These are phyloP conservation scores for Aegotheles bennettii DNA, from an alignment of 2,113 vertebrate species.

Conservation along the genomic window DNA sequence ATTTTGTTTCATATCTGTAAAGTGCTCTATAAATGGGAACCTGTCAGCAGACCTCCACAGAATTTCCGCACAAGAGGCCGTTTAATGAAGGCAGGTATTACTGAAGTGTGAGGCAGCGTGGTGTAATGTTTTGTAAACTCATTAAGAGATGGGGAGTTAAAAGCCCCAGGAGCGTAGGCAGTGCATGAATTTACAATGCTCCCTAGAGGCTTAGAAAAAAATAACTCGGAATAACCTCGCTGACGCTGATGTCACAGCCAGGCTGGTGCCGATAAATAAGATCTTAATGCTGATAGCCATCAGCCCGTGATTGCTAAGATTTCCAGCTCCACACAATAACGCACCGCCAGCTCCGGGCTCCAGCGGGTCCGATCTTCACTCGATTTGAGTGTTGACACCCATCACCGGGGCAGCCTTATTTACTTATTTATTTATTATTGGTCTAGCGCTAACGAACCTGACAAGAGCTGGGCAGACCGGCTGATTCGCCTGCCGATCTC, in stretches of 20 bases:
- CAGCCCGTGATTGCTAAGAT: not conserved
- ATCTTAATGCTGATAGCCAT: not conserved
- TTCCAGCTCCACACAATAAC: not conserved
- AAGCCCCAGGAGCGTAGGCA: not conserved
- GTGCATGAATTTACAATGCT: not conserved
- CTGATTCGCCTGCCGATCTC: not conserved
- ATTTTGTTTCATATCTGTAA: not conserved
- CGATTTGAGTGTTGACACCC: not conserved
- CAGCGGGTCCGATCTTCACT: accelerated
- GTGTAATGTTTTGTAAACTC: not conserved
- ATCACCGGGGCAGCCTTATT: not conserved
- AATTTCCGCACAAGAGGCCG: not conserved
- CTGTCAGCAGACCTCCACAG: not conserved
- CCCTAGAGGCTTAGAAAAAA: not conserved
- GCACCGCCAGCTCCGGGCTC: not conserved
- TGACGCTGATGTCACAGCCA: not conserved
- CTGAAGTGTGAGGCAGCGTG: not conserved
- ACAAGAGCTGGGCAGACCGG: not conserved
- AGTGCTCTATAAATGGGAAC: not conserved
- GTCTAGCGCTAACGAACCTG: not conserved
- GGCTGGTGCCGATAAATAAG: not conserved
- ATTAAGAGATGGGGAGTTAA: not conserved
- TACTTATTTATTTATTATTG: no score
- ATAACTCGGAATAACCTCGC: not conserved
- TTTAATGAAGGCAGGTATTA: not conserved